A percentile compares a stretch with the other conserved stretches of the same genome.
Evolutionary conservation across 1,140 invertebrate genomes (phyloP).

Genomic region (Adoxophyes honmai): DNA sequence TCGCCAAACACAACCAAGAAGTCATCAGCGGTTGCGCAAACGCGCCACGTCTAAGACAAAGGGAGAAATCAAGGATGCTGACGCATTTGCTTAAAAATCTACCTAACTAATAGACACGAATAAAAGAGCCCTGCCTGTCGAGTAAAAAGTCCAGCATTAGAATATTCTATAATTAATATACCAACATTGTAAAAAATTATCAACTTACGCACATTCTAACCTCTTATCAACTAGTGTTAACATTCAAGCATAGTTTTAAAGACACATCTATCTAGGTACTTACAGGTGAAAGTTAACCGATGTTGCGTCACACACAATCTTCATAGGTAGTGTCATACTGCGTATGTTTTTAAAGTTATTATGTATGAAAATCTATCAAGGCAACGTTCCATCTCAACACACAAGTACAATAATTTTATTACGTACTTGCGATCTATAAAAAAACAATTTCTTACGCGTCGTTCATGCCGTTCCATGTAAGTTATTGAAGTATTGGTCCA

Average conservation of each 20-base stretch:
- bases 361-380: conserved; percentile 14
- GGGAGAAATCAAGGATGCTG: conserved; percentile 27
- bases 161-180: conserved; percentile 37
- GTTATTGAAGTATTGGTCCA: conserved; percentile 7
- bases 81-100: conserved; percentile 45
- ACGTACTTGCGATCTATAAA: conserved; percentile 7
- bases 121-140: conserved; percentile 42
- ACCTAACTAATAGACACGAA: conserved; percentile 40
- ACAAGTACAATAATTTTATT: conserved; percentile 12
- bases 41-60: conserved; percentile 19
- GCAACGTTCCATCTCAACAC: conserved; percentile 9
- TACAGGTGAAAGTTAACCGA: conserved; percentile 3
- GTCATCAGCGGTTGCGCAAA: conserved; percentile 17
- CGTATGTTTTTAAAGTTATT: background rate
- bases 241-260: conserved; percentile 1
- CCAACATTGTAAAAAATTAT: conserved; percentile 30
- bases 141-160: conserved; percentile 61
- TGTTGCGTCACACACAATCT: background rate
- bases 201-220: conserved; percentile 43
- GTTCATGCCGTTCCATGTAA: conserved; percentile 6
- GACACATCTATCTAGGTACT: conserved; percentile 5
- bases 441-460: conserved; percentile 7
- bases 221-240: conserved; percentile 4
- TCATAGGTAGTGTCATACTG: background rate
- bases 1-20: conserved; percentile 35